These are phyloP conservation scores for Rhinogobius similis DNA, from an alignment of 2,113 vertebrate genomes.

Conservation along the genomic window DNA sequence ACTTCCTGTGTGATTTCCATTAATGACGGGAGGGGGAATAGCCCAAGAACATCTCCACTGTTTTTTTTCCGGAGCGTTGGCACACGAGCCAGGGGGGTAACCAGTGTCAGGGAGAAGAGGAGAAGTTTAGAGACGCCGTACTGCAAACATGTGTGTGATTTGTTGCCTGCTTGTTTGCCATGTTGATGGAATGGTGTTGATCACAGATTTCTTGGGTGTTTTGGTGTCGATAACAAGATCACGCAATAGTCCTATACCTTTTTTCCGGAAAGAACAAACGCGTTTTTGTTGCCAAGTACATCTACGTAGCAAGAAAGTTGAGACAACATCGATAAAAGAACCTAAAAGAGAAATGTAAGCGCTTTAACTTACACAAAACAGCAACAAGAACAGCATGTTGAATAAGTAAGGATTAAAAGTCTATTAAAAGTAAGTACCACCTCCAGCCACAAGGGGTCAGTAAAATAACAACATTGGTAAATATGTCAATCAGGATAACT, in stretches of 20 bases:
- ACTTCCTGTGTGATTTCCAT: conserved; percentile 78
- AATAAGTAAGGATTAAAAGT: not conserved
- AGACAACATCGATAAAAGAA: no score
- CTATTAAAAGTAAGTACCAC: not conserved
- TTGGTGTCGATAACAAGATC: no score
- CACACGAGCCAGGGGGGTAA: conserved; percentile 50
- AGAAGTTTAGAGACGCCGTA: conserved; percentile 49
- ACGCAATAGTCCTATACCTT: no score
- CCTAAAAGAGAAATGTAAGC: no score
- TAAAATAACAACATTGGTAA: not conserved
- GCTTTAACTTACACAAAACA: no score
- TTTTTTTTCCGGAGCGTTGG: conserved; percentile 72
- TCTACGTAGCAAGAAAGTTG: no score
- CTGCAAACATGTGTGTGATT: conserved; percentile 30
- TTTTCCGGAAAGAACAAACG: no score
- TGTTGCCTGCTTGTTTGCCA: conserved; percentile 16
- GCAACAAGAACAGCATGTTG: no score
- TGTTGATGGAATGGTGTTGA: not conserved
- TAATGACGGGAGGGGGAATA: conserved; percentile 63
- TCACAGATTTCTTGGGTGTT: not conserved
- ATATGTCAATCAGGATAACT: not conserved
- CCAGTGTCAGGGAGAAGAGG: conserved; percentile 52
- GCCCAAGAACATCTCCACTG: conserved; percentile 67
- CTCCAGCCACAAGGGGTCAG: not conserved
- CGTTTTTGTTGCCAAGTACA: no score